Evolutionary conservation across 1,140 invertebrate species (phyloP), one percentile per base, ranked within the genome.

Genomic region (Drosophila lacteicornis): DNA sequence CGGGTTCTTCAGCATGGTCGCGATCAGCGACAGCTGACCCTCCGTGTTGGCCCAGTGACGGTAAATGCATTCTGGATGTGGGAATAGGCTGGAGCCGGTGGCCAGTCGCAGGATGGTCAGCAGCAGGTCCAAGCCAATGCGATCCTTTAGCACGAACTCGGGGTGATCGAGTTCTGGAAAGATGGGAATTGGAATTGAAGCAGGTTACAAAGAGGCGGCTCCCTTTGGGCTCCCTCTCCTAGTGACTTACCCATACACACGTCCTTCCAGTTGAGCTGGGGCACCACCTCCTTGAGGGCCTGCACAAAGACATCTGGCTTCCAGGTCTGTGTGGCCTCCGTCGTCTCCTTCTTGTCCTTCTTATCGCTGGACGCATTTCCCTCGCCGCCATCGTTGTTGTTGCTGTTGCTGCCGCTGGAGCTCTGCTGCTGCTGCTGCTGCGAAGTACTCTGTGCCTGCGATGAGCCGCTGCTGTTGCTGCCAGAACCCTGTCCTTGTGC

Each of bases 301-400:
- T 98, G 96, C 9, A 99, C 96, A 93, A 99, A 99, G 53, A 98
- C 94, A 90, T 99, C 98, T 12, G 98, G 95, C 93, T 98, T 99
- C 98, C 98, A 99, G 3, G 96, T 95, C n/a, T 94, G 62, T 94
- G 92, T 93, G 45, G 82, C 93, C 68, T 81, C 91, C 79, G 67
- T 92, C 87, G 75, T 82, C 91, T 92, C 94, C 71, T 94, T 94
- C 71, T 94, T 94, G 42, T 92, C 91, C 68, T 92, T 92, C 50
- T 93, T 87, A 66, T 94, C 94, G 67, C 93, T 93, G 59, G 92
- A 45, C 12, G 80, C 49, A 46, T 58, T 79, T n/a, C 70, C 58
- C 0, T 93, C 85, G 45, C 75, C 79, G 70, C 86, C 80, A 59
- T 91, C 91, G 53, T 90, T 92, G 53, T 71, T 83, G 42, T 60